Percentiles rank a stretch among this genome's conserved stretches.
phyloP scores from a whole-genome alignment of 1,140 invertebrate species.

The Drosophila athabasca region DNA sequence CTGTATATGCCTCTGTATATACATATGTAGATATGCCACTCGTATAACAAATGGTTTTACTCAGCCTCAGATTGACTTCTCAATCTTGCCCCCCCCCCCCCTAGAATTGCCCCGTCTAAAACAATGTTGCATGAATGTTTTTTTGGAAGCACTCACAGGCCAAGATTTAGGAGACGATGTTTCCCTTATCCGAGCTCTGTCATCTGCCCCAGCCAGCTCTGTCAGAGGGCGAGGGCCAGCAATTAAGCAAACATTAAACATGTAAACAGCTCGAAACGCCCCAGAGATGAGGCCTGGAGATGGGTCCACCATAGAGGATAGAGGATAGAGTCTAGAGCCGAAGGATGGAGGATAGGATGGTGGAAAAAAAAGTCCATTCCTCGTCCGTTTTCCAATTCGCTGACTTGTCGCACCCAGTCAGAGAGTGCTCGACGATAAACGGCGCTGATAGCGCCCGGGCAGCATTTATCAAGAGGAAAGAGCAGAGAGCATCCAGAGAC shows the following conservation, averaged over 20 bases:
- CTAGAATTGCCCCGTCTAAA: slow-evolving; percentile 1
- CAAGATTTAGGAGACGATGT: slow-evolving; percentile 23
- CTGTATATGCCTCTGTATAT: too few relatives aligned
- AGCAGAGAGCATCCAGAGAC: slow-evolving; percentile 7
- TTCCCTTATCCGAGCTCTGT: slow-evolving; percentile 30
- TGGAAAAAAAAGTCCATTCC: slow-evolving; percentile 42
- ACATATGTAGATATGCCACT: too few relatives aligned
- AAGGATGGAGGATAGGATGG: slow-evolving; percentile 1
- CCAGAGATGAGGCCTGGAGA: slow-evolving; percentile 41
- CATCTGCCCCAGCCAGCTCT: not conserved
- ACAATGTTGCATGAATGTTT: not conserved
- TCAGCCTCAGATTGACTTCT: too few relatives aligned
- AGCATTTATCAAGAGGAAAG: slow-evolving; percentile 64
- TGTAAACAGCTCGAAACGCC: slow-evolving; percentile 71
- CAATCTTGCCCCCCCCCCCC: slow-evolving; percentile 1
- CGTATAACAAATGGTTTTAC: too few relatives aligned
- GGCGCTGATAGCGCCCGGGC: slow-evolving; percentile 63
- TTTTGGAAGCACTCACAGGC: slow-evolving; percentile 26
- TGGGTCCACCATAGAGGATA: slow-evolving; percentile 1
- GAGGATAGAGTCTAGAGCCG: not conserved
- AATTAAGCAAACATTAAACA: slow-evolving; percentile 77
- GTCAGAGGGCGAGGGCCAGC: slow-evolving; percentile 20
- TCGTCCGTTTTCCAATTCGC: slow-evolving; percentile 63
- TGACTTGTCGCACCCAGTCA: slow-evolving; percentile 79
- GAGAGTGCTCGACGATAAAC: slow-evolving; percentile 69